Evolutionary conservation across 2,888 invertebrate species (phyloP), one percentile per base, ranked within the genome.

Genomic region (Ectropis crepuscularia): DNA sequence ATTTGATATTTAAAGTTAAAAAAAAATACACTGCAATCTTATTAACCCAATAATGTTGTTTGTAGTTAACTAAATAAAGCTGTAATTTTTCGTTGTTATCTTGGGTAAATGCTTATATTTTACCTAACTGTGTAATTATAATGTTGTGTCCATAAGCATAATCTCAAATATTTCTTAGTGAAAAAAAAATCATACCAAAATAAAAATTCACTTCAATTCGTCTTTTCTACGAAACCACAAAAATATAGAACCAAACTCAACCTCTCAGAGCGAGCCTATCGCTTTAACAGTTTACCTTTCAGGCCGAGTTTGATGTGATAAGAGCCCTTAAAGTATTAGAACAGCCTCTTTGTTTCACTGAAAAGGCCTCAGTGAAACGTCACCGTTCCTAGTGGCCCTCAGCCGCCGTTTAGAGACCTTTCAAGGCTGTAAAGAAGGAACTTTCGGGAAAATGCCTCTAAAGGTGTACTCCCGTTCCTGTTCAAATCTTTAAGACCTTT

Each of bases 281-380:
- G 57, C 48, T 61, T 63, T 53, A 49, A 51, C 69, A 61, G 62
- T 69, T 67, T 67, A 61, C 59, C 57, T 49, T 57, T 61, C 48
- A 43, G 59, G 53, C 63, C 45, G 51, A 53, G 67, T 69, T 66
- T 69, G 65, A 66, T 66, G 64, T 55, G 57, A 39, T 7, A 43
- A 65, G 57, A 53, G 65, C 63, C 49, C 61, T 68, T 63, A 60
- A 65, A 61, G 63, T 65, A 68, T 68, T 63, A 68, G 63, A 64
- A 65, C 61, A 51, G 53, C 63, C 67, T 65, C 64, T 67, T 67
- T 65, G 63, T 67, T 69, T 61, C 37, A 60, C 55, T 61, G 61
- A 62, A 57, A 65, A 65, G 60, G 50, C 62, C 51, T 53, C 51
- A 38, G 55, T 28, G 49, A 57, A 55, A 65, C 61, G 57, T 63